Base-by-base conservation (phyloP, 2,888 invertebrate species). In the Lordiphosa andalusiaca region DNA sequence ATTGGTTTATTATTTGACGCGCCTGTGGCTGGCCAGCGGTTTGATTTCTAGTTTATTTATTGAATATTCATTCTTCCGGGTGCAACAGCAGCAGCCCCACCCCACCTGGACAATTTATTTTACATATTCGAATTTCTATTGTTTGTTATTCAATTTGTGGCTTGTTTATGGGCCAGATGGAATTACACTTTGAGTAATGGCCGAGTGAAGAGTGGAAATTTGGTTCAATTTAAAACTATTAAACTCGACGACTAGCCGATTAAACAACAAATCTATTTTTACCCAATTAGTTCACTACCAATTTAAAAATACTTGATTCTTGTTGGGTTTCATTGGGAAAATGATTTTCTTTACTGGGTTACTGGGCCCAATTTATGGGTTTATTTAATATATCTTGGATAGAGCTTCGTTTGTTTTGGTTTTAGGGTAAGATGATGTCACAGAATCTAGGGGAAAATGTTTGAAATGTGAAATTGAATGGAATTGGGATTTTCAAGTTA, bases 211-310 rank as follows among this genome's bases (percentile, higher is more conserved):
- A 33, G 23, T 47, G 33, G 4, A 38, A 23, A 25, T 23, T 49
- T 39, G 12, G 10, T 19, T 23, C 23, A 55, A 47, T 51, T 48
- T 40, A 35, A 37, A 44, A n/a, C 50, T 19, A 39, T 13, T 37
- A 46, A 50, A 56, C 46, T 54, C 21, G 36, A 13, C 50, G 63
- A 56, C 60, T 49, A 69, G 53, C 47, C 41, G 54, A 59, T 48
- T 65, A 40, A 16, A 12, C 53, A 48, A 62, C 61, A 54, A 48
- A 57, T 35, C 68, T 77, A 81, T 77, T 74, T 74, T 48, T 68
- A 63, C 25, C 13, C 10, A 47, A 55, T 77, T 80, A 58, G 72
- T 63, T 72, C 78, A 77, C 53, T 35, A 16, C 55, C 55, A 47
- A 41, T 55, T 63, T 50, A 46, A 47, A 39, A 40, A 51, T 55